Conservation (phyloP, 2,797 vertebrate species). For the Arrhamphus sclerolepis region DNA sequence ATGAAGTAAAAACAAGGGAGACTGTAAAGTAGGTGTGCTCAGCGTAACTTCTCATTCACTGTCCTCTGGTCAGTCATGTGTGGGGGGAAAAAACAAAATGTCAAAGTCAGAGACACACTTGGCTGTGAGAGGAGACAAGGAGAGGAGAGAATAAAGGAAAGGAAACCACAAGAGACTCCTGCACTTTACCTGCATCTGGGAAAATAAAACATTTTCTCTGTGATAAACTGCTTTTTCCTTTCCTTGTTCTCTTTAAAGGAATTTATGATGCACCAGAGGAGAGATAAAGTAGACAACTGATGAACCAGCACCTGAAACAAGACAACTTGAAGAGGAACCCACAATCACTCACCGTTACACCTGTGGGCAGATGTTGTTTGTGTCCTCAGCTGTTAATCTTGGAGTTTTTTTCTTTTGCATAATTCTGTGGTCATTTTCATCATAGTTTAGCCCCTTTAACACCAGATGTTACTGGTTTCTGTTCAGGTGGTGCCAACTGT, state of each 20-base stretch:
- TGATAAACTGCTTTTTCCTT: no score
- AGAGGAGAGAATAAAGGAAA: not conserved
- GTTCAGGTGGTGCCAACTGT: no score
- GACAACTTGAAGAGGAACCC: no score
- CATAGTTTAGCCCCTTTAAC: no score
- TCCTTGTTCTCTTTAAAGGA: not conserved
- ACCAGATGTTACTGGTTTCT: no score
- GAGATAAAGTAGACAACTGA: no score
- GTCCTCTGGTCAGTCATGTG: slow-evolving; percentile 23
- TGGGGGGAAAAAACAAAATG: slow-evolving; percentile 22
- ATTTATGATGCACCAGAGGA: not conserved
- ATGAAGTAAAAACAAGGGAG: slow-evolving; percentile 13
- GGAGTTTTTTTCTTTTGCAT: no score
- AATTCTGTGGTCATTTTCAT: no score
- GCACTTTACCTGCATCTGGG: not conserved
- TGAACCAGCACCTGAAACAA: no score
- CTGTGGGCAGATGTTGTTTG: no score
- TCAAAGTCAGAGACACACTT: slow-evolving; percentile 23
- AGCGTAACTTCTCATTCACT: not conserved
- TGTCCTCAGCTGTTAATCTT: no score
- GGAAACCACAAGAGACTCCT: not conserved
- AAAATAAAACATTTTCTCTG: not conserved
- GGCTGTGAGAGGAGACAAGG: slow-evolving; percentile 10
- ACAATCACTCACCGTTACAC: no score
- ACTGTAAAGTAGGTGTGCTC: slow-evolving; percentile 14